Percentiles rank a stretch among this genome's conserved stretches.
These are phyloP conservation scores for Brienomyrus longianalis DNA, from an alignment of 2,113 vertebrate species.

Conservation along the genomic window DNA sequence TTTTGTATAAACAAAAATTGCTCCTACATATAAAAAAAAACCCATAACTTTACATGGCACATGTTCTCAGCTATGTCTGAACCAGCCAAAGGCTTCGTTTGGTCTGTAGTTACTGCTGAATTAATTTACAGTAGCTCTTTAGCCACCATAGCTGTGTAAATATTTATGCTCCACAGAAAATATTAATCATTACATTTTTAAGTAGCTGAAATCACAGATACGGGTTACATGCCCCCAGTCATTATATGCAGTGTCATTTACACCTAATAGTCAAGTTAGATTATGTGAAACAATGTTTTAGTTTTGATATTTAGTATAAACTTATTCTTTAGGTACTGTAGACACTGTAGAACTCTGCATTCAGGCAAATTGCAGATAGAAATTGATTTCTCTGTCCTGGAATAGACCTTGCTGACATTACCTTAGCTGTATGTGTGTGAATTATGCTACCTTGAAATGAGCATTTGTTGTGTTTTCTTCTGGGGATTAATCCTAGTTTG, in stretches of 20 bases:
- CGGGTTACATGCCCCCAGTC: background rate
- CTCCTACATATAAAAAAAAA: background rate
- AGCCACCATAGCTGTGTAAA: background rate
- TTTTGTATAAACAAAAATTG: background rate
- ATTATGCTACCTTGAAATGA: background rate
- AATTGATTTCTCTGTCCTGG: background rate
- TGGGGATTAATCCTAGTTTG: background rate
- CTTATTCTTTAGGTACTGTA: background rate
- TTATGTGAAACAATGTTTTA: background rate
- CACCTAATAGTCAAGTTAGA: background rate
- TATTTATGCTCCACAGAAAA: background rate
- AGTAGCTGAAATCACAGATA: background rate
- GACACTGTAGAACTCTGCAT: background rate
- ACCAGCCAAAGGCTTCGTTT: background rate
- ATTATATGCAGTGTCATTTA: background rate
- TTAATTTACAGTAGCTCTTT: background rate
- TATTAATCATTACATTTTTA: constrained; percentile 7
- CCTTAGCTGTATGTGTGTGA: background rate
- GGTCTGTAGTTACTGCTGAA: background rate
- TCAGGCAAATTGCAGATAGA: background rate
- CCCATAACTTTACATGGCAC: background rate
- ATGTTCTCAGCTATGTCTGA: background rate
- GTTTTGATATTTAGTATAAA: background rate
- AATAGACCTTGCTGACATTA: background rate
- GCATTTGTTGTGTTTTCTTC: background rate